Conservation (phyloP, 30 jellyfish, hydroid and myxozoan species). For the Clytia hemisphaerica region DNA sequence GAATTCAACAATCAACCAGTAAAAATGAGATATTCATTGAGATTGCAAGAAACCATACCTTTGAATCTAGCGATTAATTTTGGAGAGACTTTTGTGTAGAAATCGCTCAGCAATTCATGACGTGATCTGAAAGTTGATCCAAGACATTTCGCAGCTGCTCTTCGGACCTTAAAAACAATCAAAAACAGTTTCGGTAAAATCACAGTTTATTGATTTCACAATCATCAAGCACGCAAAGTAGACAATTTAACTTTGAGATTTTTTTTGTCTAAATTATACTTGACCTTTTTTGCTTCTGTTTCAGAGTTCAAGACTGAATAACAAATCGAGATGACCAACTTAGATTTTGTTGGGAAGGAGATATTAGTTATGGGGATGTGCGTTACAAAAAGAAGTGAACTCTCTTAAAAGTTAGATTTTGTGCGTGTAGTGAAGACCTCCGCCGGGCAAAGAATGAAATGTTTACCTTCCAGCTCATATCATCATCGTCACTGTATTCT, state of each 20-base stretch:
- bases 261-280: too few relatives aligned
- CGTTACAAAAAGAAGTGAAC: background rate
- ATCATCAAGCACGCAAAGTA: too few relatives aligned
- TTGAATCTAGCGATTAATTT: conserved; percentile 75
- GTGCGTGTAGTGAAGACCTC: background rate
- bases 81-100: conserved; percentile 79
- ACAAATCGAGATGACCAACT: background rate
- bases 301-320: background rate
- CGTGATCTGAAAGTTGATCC: conserved; percentile 86
- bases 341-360: too few relatives aligned
- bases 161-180: too few relatives aligned
- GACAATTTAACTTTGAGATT: too few relatives aligned
- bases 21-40: background rate
- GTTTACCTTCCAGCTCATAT: conserved; percentile 96
- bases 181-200: too few relatives aligned
- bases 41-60: conserved; percentile 35
- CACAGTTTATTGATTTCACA: too few relatives aligned
- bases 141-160: conserved; percentile 93
- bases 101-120: conserved; percentile 69
- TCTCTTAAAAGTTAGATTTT: background rate
- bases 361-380: background rate
- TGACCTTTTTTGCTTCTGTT: too few relatives aligned
- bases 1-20: background rate
- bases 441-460: background rate
- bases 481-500: conserved; percentile 98